Conservation (phyloP, 92 coral and sea anemone species). For the Porites cylindrica region DNA sequence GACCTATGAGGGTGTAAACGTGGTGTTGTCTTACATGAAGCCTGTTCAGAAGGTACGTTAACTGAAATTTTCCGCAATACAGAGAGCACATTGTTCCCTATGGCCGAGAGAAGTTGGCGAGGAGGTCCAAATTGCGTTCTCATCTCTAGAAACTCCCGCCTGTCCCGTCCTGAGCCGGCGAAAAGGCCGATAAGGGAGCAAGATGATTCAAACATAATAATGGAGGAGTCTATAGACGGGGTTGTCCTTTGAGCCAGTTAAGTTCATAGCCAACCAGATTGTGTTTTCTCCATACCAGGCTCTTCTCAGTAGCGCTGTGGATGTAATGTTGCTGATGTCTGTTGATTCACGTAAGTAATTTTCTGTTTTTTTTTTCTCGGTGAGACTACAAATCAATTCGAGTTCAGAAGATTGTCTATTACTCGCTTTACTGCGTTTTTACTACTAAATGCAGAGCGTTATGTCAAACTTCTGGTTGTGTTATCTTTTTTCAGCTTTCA, state of each 20-base stretch:
- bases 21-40: conserved; percentile 89
- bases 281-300: conserved; percentile 62
- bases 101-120: no score
- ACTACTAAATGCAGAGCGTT: background rate
- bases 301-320: conserved; percentile 87
- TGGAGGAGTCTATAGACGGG: no score
- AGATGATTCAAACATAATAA: no score
- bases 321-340: conserved; percentile 94
- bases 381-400: background rate
- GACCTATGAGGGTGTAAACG: conserved; percentile 90
- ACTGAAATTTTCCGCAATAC: no score
- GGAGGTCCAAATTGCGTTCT: no score
- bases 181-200: no score
- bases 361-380: background rate
- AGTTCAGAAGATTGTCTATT: no score
- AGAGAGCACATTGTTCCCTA: no score
- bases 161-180: no score
- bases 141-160: no score
- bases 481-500: conserved; percentile 54
- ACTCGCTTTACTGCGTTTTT: no score
- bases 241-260: background rate
- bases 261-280: background rate
- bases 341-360: conserved; percentile 94
- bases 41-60: conserved; percentile 84
- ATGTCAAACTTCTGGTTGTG: background rate